Evolutionary conservation across 2,888 invertebrate genomes (phyloP), one percentile per base, ranked within the genome.

Genomic region (Ennomos fuscantarius): DNA sequence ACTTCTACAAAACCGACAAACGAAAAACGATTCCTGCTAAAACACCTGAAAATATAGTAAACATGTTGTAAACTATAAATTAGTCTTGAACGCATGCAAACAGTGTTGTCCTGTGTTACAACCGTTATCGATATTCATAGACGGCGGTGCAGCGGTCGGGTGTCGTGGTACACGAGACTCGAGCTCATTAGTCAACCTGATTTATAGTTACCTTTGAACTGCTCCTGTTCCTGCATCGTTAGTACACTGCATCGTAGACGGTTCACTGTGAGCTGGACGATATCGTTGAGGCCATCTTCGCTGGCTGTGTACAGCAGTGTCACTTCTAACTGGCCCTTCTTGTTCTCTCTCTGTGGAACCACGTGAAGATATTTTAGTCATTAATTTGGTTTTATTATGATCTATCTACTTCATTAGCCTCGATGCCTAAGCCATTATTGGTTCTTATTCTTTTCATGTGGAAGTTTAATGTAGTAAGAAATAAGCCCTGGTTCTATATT

Each of bases 221-320:
- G 93, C 76, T 95, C 95, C 62, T 95, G 95, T 65, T 95, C 94
- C 66, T 95, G 95, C 95, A 95, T 95, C n/a, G 95, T 94, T 76
- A 94, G 94, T 57, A 95, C 90, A 56, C 94, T 95, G 78, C 95
- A 95, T 56, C 95, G 87, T 59, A 95, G 84, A 64, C 95, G 92
- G 63, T 93, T 93, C 36, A 95, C 89, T 8, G 93, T 94, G 34
- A 95, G 81, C 70, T 94, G 93, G 54, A 95, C 91, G 13, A 89
- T 86, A 66, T 95, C 95, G 66, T 94, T 94, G 52, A 93, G 88
- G 0, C 94, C 94, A 64, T 95, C 95, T 75, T 95, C 95, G 51
- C 94, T 94, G 37, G 93, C 92, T 11, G 94, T 93, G 79, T 95
- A 95, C 44, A 94, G 81, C 35, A 95, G 79, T 0, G 94, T 94